Evolutionary conservation across 2,113 vertebrate genomes (phyloP).

Genomic region (Epinephelus cyanopodus): DNA sequence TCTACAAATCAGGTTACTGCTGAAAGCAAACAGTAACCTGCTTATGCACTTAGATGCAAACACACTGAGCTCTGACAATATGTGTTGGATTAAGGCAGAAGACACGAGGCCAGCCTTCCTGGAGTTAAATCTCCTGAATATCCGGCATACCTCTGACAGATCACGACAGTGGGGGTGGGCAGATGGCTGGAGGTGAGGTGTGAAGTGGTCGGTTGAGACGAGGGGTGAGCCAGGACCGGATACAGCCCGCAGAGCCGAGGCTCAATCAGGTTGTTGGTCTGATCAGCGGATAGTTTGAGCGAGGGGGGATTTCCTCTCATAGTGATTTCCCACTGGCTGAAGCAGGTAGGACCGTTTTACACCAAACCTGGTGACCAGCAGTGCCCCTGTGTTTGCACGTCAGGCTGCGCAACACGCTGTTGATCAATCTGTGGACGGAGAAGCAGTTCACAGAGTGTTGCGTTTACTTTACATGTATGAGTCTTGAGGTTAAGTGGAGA

Average conservation of each 20-base stretch:
- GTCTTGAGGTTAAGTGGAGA: neutral
- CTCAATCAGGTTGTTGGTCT: slow-evolving; percentile 43
- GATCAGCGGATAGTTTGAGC: slow-evolving; percentile 19
- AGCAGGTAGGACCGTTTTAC: neutral
- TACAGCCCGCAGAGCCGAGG: slow-evolving; percentile 12
- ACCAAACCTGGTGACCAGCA: neutral
- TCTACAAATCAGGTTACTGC: neutral
- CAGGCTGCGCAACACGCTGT: neutral
- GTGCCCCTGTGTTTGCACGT: neutral
- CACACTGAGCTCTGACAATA: no score
- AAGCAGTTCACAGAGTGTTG: no score
- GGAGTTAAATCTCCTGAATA: slow-evolving; percentile 32
- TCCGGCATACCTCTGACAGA: slow-evolving; percentile 26
- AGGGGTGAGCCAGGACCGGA: slow-evolving; percentile 30
- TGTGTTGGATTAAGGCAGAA: neutral
- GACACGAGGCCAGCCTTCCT: slow-evolving; percentile 4
- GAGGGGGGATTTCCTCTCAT: slow-evolving; percentile 6
- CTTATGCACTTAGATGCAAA: no score
- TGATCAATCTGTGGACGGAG: neutral
- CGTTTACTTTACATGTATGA: no score
- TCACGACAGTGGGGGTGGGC: neutral
- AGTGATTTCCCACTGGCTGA: slow-evolving; percentile 1
- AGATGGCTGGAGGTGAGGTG: slow-evolving; percentile 62
- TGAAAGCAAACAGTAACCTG: neutral
- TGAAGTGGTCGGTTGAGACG: slow-evolving; percentile 50